These are phyloP conservation scores for Pollenia labialis DNA, from an alignment of 2,888 invertebrate species.

Conservation along the genomic window DNA sequence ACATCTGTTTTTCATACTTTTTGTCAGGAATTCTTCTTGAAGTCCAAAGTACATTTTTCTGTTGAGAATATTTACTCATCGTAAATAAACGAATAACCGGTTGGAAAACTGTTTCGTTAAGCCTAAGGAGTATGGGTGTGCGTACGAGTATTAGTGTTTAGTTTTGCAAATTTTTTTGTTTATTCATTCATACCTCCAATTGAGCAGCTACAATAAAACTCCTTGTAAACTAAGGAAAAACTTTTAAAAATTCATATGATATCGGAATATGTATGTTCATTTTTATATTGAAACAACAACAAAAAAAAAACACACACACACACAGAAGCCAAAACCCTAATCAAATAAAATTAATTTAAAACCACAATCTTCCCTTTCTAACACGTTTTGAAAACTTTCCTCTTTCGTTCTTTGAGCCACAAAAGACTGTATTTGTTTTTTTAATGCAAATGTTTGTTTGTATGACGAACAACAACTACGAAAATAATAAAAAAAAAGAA, in stretches of 20 bases:
- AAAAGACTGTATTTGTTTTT: conserved; percentile 41
- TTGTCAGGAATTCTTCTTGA: too few relatives aligned
- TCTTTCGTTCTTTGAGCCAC: conserved; percentile 17
- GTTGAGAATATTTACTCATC: too few relatives aligned
- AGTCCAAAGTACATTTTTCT: too few relatives aligned
- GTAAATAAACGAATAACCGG: too few relatives aligned
- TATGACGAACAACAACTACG: conserved; percentile 15
- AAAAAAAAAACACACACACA: not conserved
- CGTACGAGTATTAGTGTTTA: not conserved
- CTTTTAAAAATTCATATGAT: conserved; percentile 52
- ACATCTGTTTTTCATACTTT: too few relatives aligned
- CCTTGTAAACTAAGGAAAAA: conserved; percentile 63
- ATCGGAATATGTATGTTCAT: conserved; percentile 36
- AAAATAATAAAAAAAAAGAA: conserved; percentile 33
- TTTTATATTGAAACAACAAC: not conserved
- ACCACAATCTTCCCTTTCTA: conserved; percentile 5
- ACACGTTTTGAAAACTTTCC: not conserved
- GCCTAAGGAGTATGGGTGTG: too few relatives aligned
- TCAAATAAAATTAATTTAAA: conserved; percentile 70
- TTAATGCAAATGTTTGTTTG: conserved; percentile 37
- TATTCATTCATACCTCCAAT: conserved; percentile 23
- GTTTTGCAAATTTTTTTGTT: conserved; percentile 13
- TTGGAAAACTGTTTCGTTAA: too few relatives aligned
- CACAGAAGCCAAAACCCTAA: conserved; percentile 2
- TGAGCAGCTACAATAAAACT: conserved; percentile 33